Evolutionary conservation across 2,113 vertebrate genomes (phyloP).

Genomic region (Callithrix jacchus): DNA sequence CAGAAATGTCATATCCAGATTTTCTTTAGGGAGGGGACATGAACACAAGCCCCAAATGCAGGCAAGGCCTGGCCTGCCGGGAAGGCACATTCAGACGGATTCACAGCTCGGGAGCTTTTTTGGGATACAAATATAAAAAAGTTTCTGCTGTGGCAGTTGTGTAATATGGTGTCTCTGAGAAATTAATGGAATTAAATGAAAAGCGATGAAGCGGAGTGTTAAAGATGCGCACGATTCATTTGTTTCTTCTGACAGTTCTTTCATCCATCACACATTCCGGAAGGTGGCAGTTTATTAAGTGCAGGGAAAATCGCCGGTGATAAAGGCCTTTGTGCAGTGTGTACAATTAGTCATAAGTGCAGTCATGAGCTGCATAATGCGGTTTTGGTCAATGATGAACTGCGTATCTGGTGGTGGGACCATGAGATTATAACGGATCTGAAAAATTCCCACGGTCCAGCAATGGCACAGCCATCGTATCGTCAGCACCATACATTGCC

Average conservation of each 20-base stretch:
- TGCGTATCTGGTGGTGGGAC: background rate
- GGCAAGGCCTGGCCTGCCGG: background rate
- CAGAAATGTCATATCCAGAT: background rate
- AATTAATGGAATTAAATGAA: background rate
- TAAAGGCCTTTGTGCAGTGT: background rate
- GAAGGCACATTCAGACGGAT: background rate
- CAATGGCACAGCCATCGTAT: background rate
- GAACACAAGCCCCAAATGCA: fast-evolving
- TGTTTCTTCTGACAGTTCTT: background rate
- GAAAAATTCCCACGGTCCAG: background rate
- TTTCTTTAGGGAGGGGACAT: background rate
- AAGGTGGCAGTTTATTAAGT: background rate
- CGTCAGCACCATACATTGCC: background rate
- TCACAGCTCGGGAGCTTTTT: background rate
- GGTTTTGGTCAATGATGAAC: background rate
- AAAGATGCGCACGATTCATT: background rate
- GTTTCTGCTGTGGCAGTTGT: background rate
- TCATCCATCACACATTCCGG: background rate
- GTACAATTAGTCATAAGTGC: background rate
- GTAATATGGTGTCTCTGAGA: background rate
- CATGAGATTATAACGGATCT: background rate
- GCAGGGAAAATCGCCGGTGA: background rate
- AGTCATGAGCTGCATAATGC: background rate
- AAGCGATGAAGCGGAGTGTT: background rate
- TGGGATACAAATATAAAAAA: background rate